These are phyloP conservation scores for Hystrix brachyura DNA, from an alignment of 2,113 vertebrate species.

Conservation along the genomic window DNA sequence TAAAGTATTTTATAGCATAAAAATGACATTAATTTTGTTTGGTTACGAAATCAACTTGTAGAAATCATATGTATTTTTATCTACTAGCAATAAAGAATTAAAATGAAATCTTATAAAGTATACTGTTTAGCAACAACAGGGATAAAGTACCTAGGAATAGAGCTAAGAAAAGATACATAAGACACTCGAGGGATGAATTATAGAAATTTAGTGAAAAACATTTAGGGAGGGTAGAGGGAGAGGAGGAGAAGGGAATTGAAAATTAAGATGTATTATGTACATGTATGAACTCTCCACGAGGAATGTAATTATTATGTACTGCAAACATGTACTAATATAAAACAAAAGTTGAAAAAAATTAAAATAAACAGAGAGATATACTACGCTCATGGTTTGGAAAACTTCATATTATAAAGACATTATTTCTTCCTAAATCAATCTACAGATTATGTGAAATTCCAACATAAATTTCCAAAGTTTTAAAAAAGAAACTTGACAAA, in stretches of 20 bases:
- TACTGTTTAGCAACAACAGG: background rate
- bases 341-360: background rate
- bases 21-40: background rate
- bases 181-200: background rate
- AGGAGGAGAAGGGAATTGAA: background rate
- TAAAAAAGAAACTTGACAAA: background rate
- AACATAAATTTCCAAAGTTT: background rate
- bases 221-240: background rate
- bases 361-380: background rate
- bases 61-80: background rate
- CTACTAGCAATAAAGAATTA: background rate
- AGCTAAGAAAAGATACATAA: background rate
- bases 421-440: conserved; percentile 4
- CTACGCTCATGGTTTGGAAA: background rate
- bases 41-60: background rate
- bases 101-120: conserved; percentile 2
- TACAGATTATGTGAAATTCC: background rate
- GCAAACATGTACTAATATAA: background rate
- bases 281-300: background rate
- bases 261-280: background rate
- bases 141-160: background rate
- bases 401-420: background rate
- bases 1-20: background rate
- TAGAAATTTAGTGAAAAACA: conserved; percentile 36
- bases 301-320: background rate